Percentiles rank a stretch among this genome's conserved stretches.
Conservation (phyloP, 1,140 invertebrate genomes). For the Chironomus striatipennis region DNA sequence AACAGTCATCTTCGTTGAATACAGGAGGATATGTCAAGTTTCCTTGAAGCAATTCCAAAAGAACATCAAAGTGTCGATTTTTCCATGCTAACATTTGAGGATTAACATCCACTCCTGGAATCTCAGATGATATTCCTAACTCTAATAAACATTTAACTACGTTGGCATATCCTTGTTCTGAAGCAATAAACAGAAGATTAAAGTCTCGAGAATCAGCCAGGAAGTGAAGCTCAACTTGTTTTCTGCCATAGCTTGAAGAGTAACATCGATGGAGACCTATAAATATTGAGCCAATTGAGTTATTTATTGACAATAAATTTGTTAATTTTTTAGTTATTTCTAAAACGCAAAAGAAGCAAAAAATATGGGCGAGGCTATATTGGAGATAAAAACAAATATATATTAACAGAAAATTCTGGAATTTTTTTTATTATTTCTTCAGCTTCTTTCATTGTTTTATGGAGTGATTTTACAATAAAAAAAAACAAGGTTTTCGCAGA, state of each 20-base stretch:
- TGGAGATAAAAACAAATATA: too few relatives aligned
- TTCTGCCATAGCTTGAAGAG: background rate
- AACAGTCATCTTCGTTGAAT: background rate
- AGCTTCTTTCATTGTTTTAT: too few relatives aligned
- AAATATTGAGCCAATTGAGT: too few relatives aligned
- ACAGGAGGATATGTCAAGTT: background rate
- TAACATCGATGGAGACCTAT: background rate
- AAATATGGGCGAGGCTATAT: too few relatives aligned
- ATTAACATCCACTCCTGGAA: background rate
- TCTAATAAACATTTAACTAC: background rate
- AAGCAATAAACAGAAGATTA: background rate
- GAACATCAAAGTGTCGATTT: background rate
- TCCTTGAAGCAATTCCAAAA: background rate
- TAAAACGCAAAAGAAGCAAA: too few relatives aligned
- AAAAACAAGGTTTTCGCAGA: too few relatives aligned
- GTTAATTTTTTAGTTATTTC: too few relatives aligned
- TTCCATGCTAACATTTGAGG: background rate
- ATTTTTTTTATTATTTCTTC: too few relatives aligned
- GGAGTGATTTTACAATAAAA: too few relatives aligned
- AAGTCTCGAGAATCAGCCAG: background rate
- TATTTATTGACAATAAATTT: too few relatives aligned
- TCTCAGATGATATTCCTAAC: background rate
- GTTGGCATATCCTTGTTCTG: background rate
- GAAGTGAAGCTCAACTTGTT: background rate
- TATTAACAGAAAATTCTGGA: too few relatives aligned